These are phyloP conservation scores for Ennomos quercinarius DNA, from an alignment of 2,888 invertebrate genomes.

Conservation along the genomic window DNA sequence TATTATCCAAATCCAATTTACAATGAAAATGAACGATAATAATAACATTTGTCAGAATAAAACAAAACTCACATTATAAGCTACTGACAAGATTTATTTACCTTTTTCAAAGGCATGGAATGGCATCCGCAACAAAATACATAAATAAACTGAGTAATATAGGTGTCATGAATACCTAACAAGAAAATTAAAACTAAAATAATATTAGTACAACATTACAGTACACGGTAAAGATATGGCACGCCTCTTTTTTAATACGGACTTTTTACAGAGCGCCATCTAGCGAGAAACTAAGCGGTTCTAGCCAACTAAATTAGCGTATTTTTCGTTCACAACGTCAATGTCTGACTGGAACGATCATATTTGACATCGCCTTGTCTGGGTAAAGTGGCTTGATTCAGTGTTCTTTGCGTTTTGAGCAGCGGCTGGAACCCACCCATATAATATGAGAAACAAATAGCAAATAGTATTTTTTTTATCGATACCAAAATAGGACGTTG, in stretches of 20 bases:
- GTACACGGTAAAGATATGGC: slow-evolving; percentile 6
- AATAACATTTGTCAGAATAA: slow-evolving; percentile 66
- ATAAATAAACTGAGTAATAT: slow-evolving; percentile 51
- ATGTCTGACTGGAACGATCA: no score
- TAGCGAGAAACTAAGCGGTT: no score
- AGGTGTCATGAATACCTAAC: slow-evolving; percentile 42
- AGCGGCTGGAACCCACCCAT: no score
- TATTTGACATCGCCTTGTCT: no score
- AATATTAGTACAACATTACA: slow-evolving; percentile 14
- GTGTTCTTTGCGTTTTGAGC: no score
- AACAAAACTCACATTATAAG: slow-evolving; percentile 63
- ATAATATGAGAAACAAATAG: no score
- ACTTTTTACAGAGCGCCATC: no score
- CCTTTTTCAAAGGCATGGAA: slow-evolving; percentile 83
- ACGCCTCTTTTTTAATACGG: not conserved
- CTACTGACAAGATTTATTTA: slow-evolving; percentile 83
- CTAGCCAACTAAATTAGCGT: no score
- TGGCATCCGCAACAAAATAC: slow-evolving; percentile 74
- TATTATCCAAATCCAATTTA: slow-evolving; percentile 80
- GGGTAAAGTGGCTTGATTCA: no score
- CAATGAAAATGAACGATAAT: slow-evolving; percentile 73
- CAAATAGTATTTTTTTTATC: no score
- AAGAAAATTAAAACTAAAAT: slow-evolving; percentile 20
- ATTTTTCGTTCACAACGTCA: no score
- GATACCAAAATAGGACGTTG: no score